Base-by-base conservation (phyloP, 35 echinoderm and acorn worm species). In the Lytechinus pictus region DNA sequence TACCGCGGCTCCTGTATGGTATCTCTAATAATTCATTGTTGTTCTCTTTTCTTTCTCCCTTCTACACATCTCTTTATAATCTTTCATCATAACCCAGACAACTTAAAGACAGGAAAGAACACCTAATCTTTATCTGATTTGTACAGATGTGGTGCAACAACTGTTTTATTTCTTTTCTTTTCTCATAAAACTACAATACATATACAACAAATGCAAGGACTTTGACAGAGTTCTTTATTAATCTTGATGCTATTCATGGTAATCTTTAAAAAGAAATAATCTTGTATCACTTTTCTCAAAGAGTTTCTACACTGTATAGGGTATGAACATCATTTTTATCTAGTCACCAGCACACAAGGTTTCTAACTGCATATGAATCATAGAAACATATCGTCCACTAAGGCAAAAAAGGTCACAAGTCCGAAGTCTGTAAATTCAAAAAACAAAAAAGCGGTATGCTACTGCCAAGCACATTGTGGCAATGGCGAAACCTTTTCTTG, bases 111-210 rank as follows among this genome's bases (percentile, higher is more conserved):
- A 79, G 66, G 21, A 79, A n/a, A 14, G 8, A 79, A n/a, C 66
- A 24, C 19, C 8, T 24, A 19, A 79, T 27, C 28, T 8, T 2
- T 9, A 29, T 90, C 33, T 90, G 29, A 90, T 90, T 90, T 90
- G 88, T 90, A 90, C 88, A 90, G 88, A 90, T 90, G 88, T 90
- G 88, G 88, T 90, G 88, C 88, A 90, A 90, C 88, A 90, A 90
- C 88, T 90, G 88, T 90, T 90, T 90, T 52, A 52, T 90, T 90
- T 90, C 88, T 90, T 90, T 90, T 90, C 88, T 90, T 90, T 90
- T 90, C 88, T 90, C 88, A 90, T 90, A 90, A 90, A 90, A 90
- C 88, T 90, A 90, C 88, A 90, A 90, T 90, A 90, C 88, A 90
- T 90, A 54, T 90, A 90, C 88, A 90, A 90, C 88, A 90, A 90